Conservation (phyloP, 2,888 invertebrate genomes). For the Lacanobia wlatinum region DNA sequence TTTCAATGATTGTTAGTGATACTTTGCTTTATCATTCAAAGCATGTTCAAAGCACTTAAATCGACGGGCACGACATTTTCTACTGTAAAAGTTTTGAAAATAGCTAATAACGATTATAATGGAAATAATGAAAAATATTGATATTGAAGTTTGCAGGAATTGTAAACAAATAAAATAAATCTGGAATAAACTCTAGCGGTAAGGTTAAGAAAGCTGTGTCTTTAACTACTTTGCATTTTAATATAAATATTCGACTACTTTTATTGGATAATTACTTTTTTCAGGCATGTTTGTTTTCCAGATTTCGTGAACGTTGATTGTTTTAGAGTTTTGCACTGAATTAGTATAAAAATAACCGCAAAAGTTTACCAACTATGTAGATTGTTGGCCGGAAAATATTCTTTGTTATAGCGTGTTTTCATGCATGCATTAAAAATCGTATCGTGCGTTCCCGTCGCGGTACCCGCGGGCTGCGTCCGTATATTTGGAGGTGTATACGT, state of each 20-base stretch:
- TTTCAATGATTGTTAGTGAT: slow-evolving; percentile 2
- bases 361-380: neutral
- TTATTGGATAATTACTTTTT: neutral
- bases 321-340: no score
- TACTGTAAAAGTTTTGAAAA: neutral
- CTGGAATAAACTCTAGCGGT: neutral
- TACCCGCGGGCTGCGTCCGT: neutral
- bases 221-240: neutral
- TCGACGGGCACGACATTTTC: neutral
- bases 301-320: no score
- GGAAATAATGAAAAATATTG: neutral
- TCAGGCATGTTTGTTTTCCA: no score
- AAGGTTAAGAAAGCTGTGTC: neutral
- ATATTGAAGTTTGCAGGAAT: neutral
- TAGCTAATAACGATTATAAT: neutral
- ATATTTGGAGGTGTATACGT: slow-evolving; percentile 3
- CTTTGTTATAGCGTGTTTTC: neutral
- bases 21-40: neutral
- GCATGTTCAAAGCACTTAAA: neutral
- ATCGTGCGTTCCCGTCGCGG: neutral
- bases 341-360: no score
- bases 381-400: neutral
- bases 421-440: slow-evolving; percentile 10
- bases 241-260: neutral
- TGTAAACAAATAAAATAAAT: neutral